Evolutionary conservation across 2,888 invertebrate genomes (phyloP).

Genomic region (Sminthurides aquaticus): DNA sequence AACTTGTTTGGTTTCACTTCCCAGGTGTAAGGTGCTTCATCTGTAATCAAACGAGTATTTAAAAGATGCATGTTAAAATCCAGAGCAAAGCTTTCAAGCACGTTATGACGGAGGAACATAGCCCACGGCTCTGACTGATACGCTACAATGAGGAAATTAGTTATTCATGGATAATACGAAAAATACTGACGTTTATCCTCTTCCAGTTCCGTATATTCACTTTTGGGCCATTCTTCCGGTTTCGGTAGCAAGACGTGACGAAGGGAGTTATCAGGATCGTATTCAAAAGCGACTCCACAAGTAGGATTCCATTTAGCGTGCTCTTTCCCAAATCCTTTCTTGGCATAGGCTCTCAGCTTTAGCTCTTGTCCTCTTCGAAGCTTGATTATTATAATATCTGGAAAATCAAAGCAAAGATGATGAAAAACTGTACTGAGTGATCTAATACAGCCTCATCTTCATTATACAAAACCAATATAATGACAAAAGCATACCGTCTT

Average conservation of each 20-base stretch:
- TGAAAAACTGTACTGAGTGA: background rate
- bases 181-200: slow-evolving; percentile 69
- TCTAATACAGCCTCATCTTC: too few relatives aligned
- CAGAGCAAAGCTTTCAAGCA: background rate
- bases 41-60: slow-evolving; percentile 48
- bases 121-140: background rate
- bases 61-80: too few relatives aligned
- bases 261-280: slow-evolving; percentile 97
- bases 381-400: slow-evolving; percentile 64
- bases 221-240: slow-evolving; percentile 98
- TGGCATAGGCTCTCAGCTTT: slow-evolving; percentile 89
- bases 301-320: slow-evolving; percentile 99
- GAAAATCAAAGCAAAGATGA: slow-evolving; percentile 24
- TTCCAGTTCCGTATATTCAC: slow-evolving; percentile 88
- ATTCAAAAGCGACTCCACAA: slow-evolving; percentile 95
- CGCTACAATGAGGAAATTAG: too few relatives aligned
- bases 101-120: background rate
- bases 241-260: slow-evolving; percentile 90
- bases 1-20: slow-evolving; percentile 94
- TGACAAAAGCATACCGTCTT: slow-evolving; percentile 53
- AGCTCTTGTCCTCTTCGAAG: slow-evolving; percentile 80
- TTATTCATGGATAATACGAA: too few relatives aligned
- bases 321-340: slow-evolving; percentile 95
- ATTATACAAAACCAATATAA: background rate
- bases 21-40: slow-evolving; percentile 88